These are phyloP conservation scores for Troglohyphantes excavatus DNA, from an alignment of 2,888 invertebrate species.

Conservation along the genomic window DNA sequence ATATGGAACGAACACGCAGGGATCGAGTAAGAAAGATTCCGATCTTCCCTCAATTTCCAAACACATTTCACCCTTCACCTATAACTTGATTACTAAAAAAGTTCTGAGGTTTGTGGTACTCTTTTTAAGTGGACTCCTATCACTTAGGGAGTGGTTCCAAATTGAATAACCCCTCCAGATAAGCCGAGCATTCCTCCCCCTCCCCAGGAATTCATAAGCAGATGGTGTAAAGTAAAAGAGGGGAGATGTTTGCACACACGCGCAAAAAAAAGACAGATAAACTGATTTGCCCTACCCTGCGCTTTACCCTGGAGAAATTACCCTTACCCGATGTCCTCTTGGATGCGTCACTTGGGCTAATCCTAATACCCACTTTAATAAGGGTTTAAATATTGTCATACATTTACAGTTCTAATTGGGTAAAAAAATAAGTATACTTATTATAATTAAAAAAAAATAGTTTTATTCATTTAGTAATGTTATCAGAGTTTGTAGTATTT, in stretches of 20 bases:
- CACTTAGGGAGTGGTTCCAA: neutral
- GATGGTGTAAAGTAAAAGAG: constrained; percentile 16
- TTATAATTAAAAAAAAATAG: no score
- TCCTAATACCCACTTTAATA: neutral
- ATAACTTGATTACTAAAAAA: neutral
- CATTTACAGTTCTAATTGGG: no score
- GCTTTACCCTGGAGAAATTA: neutral
- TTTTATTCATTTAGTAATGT: no score
- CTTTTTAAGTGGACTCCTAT: constrained; percentile 6
- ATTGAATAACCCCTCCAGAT: neutral
- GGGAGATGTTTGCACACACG: neutral
- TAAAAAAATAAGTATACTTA: no score
- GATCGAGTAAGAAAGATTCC: no score
- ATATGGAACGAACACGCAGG: no score
- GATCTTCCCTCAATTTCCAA: no score
- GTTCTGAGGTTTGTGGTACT: neutral
- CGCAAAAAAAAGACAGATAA: neutral
- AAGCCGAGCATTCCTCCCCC: neutral
- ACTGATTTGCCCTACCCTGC: neutral
- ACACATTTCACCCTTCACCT: neutral
- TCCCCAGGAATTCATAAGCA: neutral
- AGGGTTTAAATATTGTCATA: no score
- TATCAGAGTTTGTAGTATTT: no score
- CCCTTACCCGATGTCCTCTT: neutral
- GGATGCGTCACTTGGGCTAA: neutral